phyloP scores from a whole-genome alignment of 53 echinoderm and acorn worm species.

The Antedon mediterranea region DNA sequence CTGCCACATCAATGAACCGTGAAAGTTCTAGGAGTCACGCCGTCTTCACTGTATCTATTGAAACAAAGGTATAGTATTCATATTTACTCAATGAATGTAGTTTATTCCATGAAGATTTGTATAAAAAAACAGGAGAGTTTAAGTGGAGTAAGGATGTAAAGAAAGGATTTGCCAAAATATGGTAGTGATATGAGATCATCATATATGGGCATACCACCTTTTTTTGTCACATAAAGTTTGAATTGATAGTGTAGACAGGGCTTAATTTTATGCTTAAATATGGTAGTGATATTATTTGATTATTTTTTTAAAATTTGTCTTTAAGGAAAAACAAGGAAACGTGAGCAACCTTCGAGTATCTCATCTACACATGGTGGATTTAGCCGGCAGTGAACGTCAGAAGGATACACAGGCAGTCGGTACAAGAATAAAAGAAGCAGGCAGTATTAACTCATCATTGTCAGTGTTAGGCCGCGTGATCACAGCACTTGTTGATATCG shows the following conservation, averaged over 20 bases:
- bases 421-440: slow-evolving; percentile 68
- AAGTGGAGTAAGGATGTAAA: too few relatives aligned
- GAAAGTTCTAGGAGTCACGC: slow-evolving; percentile 94
- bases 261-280: too few relatives aligned
- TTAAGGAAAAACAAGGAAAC: slow-evolving; percentile 87
- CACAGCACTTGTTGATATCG: slow-evolving; percentile 85
- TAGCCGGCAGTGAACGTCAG: slow-evolving; percentile 91
- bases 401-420: slow-evolving; percentile 83
- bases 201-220: too few relatives aligned
- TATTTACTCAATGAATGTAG: too few relatives aligned
- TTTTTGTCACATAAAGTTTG: too few relatives aligned
- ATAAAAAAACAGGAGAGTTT: too few relatives aligned
- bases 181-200: too few relatives aligned
- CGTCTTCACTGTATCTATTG: slow-evolving; percentile 85
- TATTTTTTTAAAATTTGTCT: too few relatives aligned
- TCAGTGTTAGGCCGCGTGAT: slow-evolving; percentile 87
- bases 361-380: slow-evolving; percentile 84
- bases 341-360: slow-evolving; percentile 85
- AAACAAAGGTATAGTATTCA: slow-evolving; percentile 88
- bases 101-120: too few relatives aligned
- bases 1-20: slow-evolving; percentile 92
- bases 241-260: too few relatives aligned
- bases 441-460: slow-evolving; percentile 83
- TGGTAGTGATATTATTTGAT: too few relatives aligned
- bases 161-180: too few relatives aligned